Conservation (phyloP, 2,888 invertebrate genomes). For the Heterodera filipjevi region DNA sequence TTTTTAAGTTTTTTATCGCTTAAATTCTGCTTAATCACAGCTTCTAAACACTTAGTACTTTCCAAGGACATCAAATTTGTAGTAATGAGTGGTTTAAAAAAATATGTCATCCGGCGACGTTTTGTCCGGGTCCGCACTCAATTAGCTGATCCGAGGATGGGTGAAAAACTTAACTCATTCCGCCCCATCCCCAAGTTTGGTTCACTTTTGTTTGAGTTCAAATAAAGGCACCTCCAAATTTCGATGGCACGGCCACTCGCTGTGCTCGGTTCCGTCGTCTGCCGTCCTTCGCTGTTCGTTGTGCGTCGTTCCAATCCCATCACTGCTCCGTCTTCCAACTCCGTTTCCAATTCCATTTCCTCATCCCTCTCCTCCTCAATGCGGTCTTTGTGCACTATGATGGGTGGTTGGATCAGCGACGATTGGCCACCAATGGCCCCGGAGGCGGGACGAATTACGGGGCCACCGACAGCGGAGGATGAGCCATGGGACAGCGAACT, state of each 20-base stretch:
- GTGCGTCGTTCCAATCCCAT: constrained; percentile 29
- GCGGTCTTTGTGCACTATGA: constrained; percentile 19
- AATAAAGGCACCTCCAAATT: constrained; percentile 41
- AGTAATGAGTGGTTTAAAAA: no score
- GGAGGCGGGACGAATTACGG: constrained; percentile 13
- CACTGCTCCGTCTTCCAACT: constrained; percentile 42
- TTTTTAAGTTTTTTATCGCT: no score
- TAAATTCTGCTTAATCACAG: no score
- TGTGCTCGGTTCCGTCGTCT: neutral
- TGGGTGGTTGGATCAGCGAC: neutral
- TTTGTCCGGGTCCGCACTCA: no score
- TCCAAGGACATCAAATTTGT: no score
- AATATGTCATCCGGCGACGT: no score
- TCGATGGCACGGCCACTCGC: constrained; percentile 42
- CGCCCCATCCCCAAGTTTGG: neutral
- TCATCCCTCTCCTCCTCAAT: constrained; percentile 45
- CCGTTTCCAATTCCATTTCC: constrained; percentile 33
- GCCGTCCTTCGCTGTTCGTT: constrained; percentile 32
- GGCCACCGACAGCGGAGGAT: constrained; percentile 15
- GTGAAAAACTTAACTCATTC: no score
- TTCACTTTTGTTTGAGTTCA: no score
- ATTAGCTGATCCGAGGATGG: no score
- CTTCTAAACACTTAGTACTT: no score
- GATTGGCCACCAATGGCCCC: neutral
- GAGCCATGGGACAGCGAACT: constrained; percentile 48